phyloP scores from a whole-genome alignment of 2,113 vertebrate species.

The Cyrtonyx montezumae region DNA sequence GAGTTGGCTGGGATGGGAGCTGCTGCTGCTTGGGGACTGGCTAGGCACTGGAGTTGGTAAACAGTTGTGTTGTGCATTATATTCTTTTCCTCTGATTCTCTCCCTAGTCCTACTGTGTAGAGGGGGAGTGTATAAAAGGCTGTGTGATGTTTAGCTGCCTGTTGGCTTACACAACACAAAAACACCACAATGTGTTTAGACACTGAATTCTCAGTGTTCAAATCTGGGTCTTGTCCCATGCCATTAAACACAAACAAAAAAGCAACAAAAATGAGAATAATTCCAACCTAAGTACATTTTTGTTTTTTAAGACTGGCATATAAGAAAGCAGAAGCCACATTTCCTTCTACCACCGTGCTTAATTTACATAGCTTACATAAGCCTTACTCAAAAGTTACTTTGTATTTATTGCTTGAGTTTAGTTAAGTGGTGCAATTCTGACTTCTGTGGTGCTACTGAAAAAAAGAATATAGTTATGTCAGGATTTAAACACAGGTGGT shows the following conservation, averaged over 20 bases:
- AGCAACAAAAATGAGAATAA: neutral
- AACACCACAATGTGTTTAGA: neutral
- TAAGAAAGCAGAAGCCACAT: neutral
- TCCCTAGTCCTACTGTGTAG: too few relatives aligned
- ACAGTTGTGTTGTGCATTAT: too few relatives aligned
- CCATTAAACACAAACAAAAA: neutral
- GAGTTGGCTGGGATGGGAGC: neutral
- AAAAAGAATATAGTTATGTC: neutral
- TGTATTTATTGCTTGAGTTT: neutral
- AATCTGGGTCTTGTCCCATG: neutral
- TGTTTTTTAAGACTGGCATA: neutral
- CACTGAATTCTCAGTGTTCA: neutral
- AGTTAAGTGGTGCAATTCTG: neutral
- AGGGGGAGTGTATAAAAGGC: too few relatives aligned
- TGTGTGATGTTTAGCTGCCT: too few relatives aligned
- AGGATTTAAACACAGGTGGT: neutral
- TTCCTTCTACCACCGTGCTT: neutral
- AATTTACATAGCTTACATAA: neutral
- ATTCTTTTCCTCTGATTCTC: too few relatives aligned
- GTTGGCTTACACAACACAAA: neutral
- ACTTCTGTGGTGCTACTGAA: neutral
- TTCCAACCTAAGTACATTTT: neutral
- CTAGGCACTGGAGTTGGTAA: neutral
- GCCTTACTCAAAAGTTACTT: too few relatives aligned
- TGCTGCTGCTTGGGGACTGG: neutral